Percentiles rank a stretch among this genome's conserved stretches.
These are phyloP conservation scores for Boleophthalmus pectinirostris DNA, from an alignment of 2,113 vertebrate species.

Conservation along the genomic window DNA sequence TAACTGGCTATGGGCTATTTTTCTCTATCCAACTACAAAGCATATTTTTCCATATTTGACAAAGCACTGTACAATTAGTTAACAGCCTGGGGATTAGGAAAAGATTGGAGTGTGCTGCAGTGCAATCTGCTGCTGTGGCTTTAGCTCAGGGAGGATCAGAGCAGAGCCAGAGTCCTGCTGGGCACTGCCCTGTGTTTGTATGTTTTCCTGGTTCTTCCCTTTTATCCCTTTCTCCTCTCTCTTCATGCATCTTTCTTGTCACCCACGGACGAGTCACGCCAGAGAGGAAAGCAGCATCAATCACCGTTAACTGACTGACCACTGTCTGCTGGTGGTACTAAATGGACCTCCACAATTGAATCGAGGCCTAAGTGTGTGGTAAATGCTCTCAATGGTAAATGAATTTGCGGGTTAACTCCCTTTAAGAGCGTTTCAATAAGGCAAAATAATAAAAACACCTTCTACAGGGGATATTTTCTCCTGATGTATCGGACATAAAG, in stretches of 20 bases:
- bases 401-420: slow-evolving; percentile 73
- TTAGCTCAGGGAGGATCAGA: slow-evolving; percentile 68
- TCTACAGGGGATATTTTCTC: slow-evolving; percentile 57
- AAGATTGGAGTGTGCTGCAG: slow-evolving; percentile 64
- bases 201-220: slow-evolving; percentile 33
- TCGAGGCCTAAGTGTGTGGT: slow-evolving; percentile 79
- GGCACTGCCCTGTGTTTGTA: slow-evolving; percentile 60
- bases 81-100: slow-evolving; percentile 72
- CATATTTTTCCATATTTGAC: slow-evolving; percentile 63
- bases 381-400: slow-evolving; percentile 79
- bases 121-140: slow-evolving; percentile 70
- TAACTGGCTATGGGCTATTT: slow-evolving; percentile 35
- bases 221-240: slow-evolving; percentile 42
- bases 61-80: slow-evolving; percentile 72
- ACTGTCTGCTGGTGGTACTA: slow-evolving; percentile 72
- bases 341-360: slow-evolving; percentile 78
- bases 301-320: slow-evolving; percentile 77
- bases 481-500: slow-evolving; percentile 60
- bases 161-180: slow-evolving; percentile 25
- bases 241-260: slow-evolving; percentile 68
- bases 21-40: slow-evolving; percentile 46
- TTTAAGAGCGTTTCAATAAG: slow-evolving; percentile 70
- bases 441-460: slow-evolving; percentile 71
- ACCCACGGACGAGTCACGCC: slow-evolving; percentile 46
- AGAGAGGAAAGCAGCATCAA: slow-evolving; percentile 69